Evolutionary conservation across 2,888 invertebrate genomes (phyloP), one percentile per base, ranked within the genome.

Genomic region (Eristalis arbustorum): DNA sequence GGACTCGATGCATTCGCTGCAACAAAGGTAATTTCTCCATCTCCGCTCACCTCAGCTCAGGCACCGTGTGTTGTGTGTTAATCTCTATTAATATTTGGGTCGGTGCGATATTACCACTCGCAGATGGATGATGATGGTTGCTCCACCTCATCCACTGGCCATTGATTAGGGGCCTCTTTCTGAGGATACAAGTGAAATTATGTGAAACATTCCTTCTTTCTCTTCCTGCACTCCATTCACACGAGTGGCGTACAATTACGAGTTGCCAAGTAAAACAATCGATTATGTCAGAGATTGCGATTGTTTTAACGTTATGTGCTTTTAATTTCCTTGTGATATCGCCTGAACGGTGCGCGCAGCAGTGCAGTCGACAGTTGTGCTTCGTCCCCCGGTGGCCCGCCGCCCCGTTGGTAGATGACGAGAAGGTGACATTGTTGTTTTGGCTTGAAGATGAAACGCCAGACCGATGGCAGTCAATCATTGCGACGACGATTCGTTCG

Each of bases 261-360:
- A 10, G 42, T 62, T 28, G 25, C 57, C 42, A 22, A 4, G 28
- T 62, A 62, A 62, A 34, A 67, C 75, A 68, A 72, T 72, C 76
- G 81, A 85, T 85, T 85, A 85, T 82, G 77, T 85, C 85, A 85
- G 74, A 69, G 73, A 85, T 85, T 85, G 82, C 85, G 77, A 77
- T 82, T 85, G 85, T 82, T 74, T 82, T 77, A 85, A 82, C 74
- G 77, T 77, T 85, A 85, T 85, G 85, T 77, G 77, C 85, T 85
- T 85, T 85, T 85, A 85, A 85, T 85, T 85, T 85, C 85, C 85
- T 82, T 74, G 66, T 85, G 77, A 74, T 82, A 78, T 69, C 76
- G 81, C 62, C n/a, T 82, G 84, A 76, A 81, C 73, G 72, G 76
- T 31, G 62, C 82, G 69, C 64, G 14, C 25, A 10, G 59, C 25